Percentiles rank a stretch among this genome's conserved stretches.
Evolutionary conservation across 2,888 invertebrate species (phyloP).

Genomic region (Amiota mariae): DNA sequence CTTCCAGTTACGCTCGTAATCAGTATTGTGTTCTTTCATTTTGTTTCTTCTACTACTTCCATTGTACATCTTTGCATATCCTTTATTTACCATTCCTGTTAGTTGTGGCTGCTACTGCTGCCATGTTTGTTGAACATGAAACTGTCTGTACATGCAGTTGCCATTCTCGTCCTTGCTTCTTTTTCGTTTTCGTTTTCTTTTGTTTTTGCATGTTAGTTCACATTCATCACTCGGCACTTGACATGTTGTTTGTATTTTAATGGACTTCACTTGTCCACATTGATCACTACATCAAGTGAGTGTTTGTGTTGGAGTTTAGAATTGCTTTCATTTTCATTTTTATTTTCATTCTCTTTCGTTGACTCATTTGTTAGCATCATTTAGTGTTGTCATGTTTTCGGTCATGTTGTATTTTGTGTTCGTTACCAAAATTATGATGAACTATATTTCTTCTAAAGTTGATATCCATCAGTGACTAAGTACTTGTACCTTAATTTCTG

Average conservation of each 20-base stretch:
- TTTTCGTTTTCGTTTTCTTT: conserved; percentile 5
- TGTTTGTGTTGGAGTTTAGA: no score
- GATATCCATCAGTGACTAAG: no score
- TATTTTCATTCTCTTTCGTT: no score
- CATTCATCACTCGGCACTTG: conserved; percentile 65
- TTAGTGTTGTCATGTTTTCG: neutral
- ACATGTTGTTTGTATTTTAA: conserved; percentile 68
- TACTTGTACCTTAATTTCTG: no score
- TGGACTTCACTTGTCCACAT: conserved; percentile 65
- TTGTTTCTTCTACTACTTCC: neutral
- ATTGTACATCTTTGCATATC: neutral
- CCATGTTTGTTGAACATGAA: conserved; percentile 32
- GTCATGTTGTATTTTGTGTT: neutral
- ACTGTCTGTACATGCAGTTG: conserved; percentile 34
- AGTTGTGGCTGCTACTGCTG: no score
- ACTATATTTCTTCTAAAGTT: neutral
- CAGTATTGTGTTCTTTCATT: neutral
- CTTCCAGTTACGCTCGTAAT: neutral
- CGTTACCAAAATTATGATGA: neutral
- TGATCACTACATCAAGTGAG: conserved; percentile 50
- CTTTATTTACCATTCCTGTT: conserved; percentile 15
- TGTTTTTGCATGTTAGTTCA: conserved; percentile 51
- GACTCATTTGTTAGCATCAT: no score
- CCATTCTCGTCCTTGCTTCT: conserved; percentile 9
- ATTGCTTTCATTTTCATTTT: no score